Conservation (phyloP, 2,113 vertebrate species). For the Enhydra lutris region DNA sequence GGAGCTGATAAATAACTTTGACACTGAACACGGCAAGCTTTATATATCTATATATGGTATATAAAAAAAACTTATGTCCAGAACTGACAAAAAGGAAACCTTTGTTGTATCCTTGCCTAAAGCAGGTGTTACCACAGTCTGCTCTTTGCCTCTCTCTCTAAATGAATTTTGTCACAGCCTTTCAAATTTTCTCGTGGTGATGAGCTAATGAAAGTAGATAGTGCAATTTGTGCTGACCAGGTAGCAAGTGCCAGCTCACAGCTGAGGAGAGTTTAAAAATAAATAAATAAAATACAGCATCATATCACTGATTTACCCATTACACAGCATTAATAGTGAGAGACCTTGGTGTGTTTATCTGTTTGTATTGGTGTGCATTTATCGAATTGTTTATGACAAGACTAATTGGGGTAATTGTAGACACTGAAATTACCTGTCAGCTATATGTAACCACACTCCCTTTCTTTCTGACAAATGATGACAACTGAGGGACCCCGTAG, state of each 20-base stretch:
- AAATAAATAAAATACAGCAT: conserved; percentile 89
- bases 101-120: conserved; percentile 93
- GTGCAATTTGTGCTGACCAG: conserved; percentile 98
- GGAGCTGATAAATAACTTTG: conserved; percentile 4
- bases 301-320: conserved; percentile 95
- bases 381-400: conserved; percentile 99
- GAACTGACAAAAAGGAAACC: conserved; percentile 79
- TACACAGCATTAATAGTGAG: conserved; percentile 95
- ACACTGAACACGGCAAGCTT: background rate
- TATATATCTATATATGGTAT: too few relatives aligned
- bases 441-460: conserved; percentile 96
- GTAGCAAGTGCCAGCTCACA: conserved; percentile 93
- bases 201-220: conserved; percentile 99
- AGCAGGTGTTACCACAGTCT: conserved; percentile 97
- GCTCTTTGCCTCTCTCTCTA: conserved; percentile 86
- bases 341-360: conserved; percentile 94
- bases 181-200: conserved; percentile 92
- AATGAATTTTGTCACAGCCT: conserved; percentile 99
- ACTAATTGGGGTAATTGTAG: conserved; percentile 99
- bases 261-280: conserved; percentile 90
- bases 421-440: conserved; percentile 99
- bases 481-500: conserved; percentile 98
- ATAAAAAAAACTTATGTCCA: background rate
- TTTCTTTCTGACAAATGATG: conserved; percentile 98
- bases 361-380: conserved; percentile 98